Percentiles rank a stretch among this genome's conserved stretches.
These are phyloP conservation scores for Dorcus hopei DNA, from an alignment of 2,888 invertebrate species.

Conservation along the genomic window DNA sequence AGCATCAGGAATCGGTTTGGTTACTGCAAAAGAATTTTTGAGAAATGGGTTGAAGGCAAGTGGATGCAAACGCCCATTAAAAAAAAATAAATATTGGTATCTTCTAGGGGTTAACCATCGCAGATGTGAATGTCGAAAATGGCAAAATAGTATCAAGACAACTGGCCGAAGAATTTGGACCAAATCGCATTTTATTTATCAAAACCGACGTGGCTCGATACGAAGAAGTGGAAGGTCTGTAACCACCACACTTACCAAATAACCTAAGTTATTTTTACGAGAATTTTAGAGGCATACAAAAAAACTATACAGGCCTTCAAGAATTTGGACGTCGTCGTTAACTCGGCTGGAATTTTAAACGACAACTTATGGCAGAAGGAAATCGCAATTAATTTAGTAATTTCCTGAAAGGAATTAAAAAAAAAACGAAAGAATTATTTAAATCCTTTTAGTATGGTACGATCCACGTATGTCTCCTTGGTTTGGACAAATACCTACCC, in stretches of 20 bases:
- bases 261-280: no score
- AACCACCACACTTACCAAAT: neutral
- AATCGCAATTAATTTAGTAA: constrained; percentile 14
- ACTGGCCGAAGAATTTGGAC: constrained; percentile 7
- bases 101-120: constrained; percentile 17
- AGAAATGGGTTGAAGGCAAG: constrained; percentile 45
- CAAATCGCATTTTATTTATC: constrained; percentile 11
- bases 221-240: constrained; percentile 18
- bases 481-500: constrained; percentile 8
- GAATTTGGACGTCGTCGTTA: constrained; percentile 12
- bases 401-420: no score
- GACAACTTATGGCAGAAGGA: constrained; percentile 9
- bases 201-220: constrained; percentile 17
- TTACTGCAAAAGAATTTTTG: constrained; percentile 50
- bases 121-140: constrained; percentile 11
- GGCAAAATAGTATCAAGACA: constrained; percentile 9
- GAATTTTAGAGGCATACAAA: constrained; percentile 8
- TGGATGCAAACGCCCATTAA: neutral
- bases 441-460: constrained; percentile 6
- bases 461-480: constrained; percentile 9
- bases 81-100: no score
- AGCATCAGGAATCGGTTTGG: constrained; percentile 54
- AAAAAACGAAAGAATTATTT: no score
- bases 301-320: constrained; percentile 10
- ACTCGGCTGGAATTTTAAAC: constrained; percentile 12